A percentile compares a stretch with the other conserved stretches of the same genome.
These are phyloP conservation scores for Hydrozoanthus gracilis DNA, from an alignment of 92 coral and sea anemone genomes.

Conservation along the genomic window DNA sequence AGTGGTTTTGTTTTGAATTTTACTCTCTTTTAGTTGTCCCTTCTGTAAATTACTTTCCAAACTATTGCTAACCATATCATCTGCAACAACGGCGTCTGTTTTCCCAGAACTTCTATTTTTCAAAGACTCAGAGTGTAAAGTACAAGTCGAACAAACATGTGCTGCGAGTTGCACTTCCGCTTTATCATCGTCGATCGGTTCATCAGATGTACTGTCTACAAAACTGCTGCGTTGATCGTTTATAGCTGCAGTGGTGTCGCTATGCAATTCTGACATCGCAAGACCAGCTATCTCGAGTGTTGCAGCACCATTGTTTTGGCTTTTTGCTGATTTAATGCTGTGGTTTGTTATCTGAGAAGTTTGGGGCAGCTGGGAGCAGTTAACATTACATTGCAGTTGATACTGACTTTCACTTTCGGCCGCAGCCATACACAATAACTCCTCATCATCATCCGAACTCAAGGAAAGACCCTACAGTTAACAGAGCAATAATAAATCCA, in stretches of 20 bases:
- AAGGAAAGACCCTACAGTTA: neutral
- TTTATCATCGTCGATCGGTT: neutral
- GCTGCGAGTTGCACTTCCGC: too few species aligned
- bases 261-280: neutral
- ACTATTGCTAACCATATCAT: neutral
- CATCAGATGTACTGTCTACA: neutral
- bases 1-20: neutral
- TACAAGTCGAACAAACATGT: too few species aligned
- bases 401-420: neutral
- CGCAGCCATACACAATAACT: constrained; percentile 12
- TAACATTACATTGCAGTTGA: neutral
- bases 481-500: neutral
- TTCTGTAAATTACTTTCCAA: neutral
- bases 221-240: neutral
- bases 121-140: neutral
- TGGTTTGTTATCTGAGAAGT: neutral
- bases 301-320: too few species aligned
- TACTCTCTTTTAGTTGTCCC: neutral
- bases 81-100: neutral
- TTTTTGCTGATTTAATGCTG: neutral
- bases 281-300: neutral
- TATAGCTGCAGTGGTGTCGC: too few species aligned
- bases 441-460: constrained; percentile 15
- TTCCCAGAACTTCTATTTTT: neutral
- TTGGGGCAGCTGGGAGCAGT: neutral